Evolutionary conservation across 2,797 vertebrate species (phyloP).

Genomic region (Oophaga sylvatica): DNA sequence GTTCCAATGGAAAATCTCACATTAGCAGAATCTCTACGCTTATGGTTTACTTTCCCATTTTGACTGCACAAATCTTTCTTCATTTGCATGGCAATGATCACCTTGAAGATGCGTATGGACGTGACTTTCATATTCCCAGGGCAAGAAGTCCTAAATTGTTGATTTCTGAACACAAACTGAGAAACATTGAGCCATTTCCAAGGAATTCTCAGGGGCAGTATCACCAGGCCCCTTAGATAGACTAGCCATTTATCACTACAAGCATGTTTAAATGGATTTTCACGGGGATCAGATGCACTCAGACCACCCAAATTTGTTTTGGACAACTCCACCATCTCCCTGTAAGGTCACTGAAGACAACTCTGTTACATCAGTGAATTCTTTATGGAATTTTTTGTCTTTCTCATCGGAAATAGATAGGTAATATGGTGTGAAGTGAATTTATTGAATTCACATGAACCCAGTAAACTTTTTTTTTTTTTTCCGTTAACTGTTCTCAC

Average conservation of each 20-base stretch:
- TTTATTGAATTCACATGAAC: background rate
- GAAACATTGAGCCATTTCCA: background rate
- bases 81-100: background rate
- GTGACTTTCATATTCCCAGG: background rate
- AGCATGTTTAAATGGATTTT: conserved; percentile 31
- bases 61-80: background rate
- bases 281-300: conserved; percentile 21
- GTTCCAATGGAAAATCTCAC: background rate
- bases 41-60: background rate
- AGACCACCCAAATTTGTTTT: conserved; percentile 38
- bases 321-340: background rate
- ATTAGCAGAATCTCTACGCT: background rate
- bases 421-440: background rate
- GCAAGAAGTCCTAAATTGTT: background rate
- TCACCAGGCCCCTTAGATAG: background rate
- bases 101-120: background rate
- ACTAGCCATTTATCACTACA: conserved; percentile 17
- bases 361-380: conserved; percentile 2
- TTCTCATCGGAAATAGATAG: background rate
- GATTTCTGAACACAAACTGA: background rate
- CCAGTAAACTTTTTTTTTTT: background rate
- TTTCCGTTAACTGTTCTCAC: conserved; percentile 33
- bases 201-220: background rate
- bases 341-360: background rate
- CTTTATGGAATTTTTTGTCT: background rate